Percentiles rank a stretch among this genome's conserved stretches.
Evolutionary conservation across 2,888 invertebrate species (phyloP).

Genomic region (Caenorhabditis sp.): DNA sequence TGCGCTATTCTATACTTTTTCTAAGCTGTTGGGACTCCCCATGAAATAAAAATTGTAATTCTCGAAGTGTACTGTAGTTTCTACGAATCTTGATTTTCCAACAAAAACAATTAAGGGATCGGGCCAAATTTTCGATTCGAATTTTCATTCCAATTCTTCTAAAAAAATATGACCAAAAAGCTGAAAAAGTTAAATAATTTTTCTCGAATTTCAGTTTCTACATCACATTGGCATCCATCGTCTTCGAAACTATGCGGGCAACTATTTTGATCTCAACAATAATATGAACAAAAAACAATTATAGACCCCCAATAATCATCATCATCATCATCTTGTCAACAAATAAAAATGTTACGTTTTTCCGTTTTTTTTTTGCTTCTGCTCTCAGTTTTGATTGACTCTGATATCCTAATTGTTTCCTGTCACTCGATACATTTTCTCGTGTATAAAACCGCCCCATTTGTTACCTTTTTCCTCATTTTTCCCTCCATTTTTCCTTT

Average conservation of each 20-base stretch:
- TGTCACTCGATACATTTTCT: neutral
- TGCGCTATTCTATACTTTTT: too few relatives aligned
- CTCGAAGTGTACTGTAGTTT: too few relatives aligned
- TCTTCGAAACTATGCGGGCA: conserved; percentile 37
- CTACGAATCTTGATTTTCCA: too few relatives aligned
- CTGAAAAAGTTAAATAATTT: too few relatives aligned
- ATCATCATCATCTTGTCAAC: too few relatives aligned
- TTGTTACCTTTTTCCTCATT: neutral
- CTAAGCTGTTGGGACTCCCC: too few relatives aligned
- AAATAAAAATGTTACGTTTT: conserved; percentile 2
- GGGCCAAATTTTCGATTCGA: too few relatives aligned
- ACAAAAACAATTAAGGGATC: too few relatives aligned
- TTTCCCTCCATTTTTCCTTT: neutral
- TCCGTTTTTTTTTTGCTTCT: conserved; percentile 6
- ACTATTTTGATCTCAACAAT: conserved; percentile 47
- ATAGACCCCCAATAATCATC: conserved; percentile 2
- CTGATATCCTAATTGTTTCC: conserved; percentile 9
- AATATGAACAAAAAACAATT: conserved; percentile 21
- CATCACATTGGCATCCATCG: conserved; percentile 51
- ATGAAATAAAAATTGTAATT: too few relatives aligned
- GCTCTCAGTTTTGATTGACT: neutral
- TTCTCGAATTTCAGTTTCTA: conserved; percentile 54
- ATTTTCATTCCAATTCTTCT: too few relatives aligned
- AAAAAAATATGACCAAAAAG: too few relatives aligned
- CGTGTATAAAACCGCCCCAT: conserved; percentile 5